Evolutionary conservation across 2,113 vertebrate species (phyloP).

Genomic region (Cavia porcellus): DNA sequence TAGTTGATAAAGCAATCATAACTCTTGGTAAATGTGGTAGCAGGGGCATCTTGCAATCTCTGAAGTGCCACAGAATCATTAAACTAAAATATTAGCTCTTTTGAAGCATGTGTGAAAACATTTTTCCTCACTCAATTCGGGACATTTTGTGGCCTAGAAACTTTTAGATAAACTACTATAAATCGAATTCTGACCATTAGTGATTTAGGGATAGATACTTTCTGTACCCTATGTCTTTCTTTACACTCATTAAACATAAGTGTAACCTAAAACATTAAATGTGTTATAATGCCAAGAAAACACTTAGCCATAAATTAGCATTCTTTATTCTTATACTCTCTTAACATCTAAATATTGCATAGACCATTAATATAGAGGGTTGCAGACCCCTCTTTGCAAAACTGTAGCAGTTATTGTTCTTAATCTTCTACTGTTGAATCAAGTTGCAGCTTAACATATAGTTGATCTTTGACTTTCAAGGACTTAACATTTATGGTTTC

Average conservation of each 20-base stretch:
- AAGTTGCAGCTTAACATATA: neutral
- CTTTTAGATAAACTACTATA: neutral
- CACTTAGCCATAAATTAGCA: neutral
- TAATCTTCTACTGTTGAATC: neutral
- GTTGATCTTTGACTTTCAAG: neutral
- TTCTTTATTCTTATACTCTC: neutral
- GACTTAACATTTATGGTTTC: constrained; percentile 18
- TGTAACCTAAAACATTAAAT: neutral
- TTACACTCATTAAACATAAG: neutral
- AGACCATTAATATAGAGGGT: neutral
- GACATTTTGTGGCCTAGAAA: neutral
- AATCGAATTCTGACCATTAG: neutral
- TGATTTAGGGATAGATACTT: neutral
- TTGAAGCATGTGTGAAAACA: neutral
- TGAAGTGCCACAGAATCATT: neutral
- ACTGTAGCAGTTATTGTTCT: neutral
- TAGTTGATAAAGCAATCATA: neutral
- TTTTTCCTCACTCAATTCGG: neutral
- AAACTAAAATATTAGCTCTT: constrained; percentile 15
- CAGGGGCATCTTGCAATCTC: neutral
- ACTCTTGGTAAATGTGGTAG: neutral
- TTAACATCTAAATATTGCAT: neutral
- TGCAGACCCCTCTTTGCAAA: neutral
- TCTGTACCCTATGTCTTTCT: neutral
- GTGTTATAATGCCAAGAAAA: neutral